Evolutionary conservation across 2,888 invertebrate species (phyloP).

Genomic region (Nasonovia ribisnigri): DNA sequence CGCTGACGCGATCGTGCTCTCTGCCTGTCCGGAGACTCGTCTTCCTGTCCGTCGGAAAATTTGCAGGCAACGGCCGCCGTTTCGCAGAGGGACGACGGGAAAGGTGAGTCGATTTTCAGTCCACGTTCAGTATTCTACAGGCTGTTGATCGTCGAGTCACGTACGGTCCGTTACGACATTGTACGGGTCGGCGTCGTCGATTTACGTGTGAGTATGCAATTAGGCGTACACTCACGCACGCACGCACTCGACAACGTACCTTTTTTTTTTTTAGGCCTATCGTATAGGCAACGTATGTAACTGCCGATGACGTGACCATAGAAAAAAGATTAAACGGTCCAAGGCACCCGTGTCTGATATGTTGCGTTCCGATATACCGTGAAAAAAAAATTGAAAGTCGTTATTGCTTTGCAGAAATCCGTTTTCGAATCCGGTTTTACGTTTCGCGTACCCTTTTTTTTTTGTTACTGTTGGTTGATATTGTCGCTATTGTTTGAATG

Average conservation of each 20-base stretch:
- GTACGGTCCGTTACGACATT: background rate
- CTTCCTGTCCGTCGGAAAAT: background rate
- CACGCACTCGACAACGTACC: background rate
- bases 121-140: background rate
- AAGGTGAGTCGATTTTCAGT: background rate
- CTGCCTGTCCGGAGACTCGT: background rate
- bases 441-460: background rate
- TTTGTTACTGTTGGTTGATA: background rate
- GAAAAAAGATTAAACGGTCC: too few species aligned
- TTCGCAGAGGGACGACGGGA: background rate
- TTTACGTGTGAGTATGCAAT: slow-evolving; percentile 28
- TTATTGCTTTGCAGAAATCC: background rate
- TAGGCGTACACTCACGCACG: slow-evolving; percentile 23
- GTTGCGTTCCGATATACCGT: slow-evolving; percentile 46
- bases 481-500: background rate
- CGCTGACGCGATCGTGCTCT: background rate
- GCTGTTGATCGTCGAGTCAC: background rate
- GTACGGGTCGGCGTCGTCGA: background rate
- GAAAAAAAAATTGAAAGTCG: background rate
- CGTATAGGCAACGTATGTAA: slow-evolving; percentile 62
- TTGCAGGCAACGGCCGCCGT: background rate
- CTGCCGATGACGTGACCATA: slow-evolving; percentile 23
- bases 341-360: slow-evolving; percentile 62
- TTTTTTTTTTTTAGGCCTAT: slow-evolving; percentile 49
- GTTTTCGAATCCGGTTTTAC: background rate